Conservation (phyloP, 2,888 invertebrate species). For the Metellina segmentata region DNA sequence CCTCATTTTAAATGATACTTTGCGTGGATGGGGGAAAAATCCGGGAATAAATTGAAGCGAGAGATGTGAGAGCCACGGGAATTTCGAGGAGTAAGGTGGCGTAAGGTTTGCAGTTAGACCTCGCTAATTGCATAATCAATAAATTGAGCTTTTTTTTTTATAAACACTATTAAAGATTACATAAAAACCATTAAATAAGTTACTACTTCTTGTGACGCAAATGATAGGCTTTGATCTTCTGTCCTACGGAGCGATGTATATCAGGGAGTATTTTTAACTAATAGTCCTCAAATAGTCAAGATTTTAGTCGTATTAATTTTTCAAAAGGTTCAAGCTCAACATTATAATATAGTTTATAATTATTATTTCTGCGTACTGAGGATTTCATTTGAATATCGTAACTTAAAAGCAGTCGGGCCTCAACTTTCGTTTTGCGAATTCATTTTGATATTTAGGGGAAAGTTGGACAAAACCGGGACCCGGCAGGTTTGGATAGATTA, state of each 20-base stretch:
- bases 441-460: too few relatives aligned
- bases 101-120: conserved; percentile 45
- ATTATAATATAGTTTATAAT: too few relatives aligned
- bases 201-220: conserved; percentile 12
- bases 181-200: conserved; percentile 69
- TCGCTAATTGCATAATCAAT: conserved; percentile 74
- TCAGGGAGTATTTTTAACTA: background rate
- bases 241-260: background rate
- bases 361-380: too few relatives aligned
- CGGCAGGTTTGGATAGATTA: too few relatives aligned
- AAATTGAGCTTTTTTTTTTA: conserved; percentile 64
- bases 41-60: conserved; percentile 54
- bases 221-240: conserved; percentile 36
- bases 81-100: conserved; percentile 12
- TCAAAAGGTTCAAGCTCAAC: background rate
- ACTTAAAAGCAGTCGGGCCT: too few relatives aligned
- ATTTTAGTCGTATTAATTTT: background rate
- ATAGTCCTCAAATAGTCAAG: background rate
- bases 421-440: too few relatives aligned
- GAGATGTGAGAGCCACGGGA: background rate
- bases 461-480: too few relatives aligned
- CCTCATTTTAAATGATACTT: conserved; percentile 62
- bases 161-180: conserved; percentile 72
- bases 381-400: too few relatives aligned
- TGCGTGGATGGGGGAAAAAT: conserved; percentile 22